A percentile compares a stretch with the other conserved stretches of the same genome.
These are phyloP conservation scores for Fringilla coelebs DNA, from an alignment of 2,797 vertebrate genomes.

Conservation along the genomic window DNA sequence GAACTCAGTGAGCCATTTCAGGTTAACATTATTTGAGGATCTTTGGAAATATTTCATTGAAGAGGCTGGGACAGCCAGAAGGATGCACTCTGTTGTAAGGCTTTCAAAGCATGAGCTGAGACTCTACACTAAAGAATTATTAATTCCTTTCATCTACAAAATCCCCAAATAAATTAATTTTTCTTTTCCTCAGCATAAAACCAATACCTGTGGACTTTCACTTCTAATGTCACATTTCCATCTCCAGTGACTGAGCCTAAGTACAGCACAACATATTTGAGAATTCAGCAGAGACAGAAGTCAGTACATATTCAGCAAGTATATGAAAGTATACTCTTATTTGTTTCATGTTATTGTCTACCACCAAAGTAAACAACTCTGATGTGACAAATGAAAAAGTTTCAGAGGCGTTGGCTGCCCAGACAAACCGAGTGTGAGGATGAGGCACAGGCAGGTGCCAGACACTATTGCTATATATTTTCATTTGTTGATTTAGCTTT, in stretches of 20 bases:
- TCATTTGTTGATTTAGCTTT: background rate
- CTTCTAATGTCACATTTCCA: background rate
- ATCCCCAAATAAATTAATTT: background rate
- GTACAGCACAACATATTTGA: background rate
- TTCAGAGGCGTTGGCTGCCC: background rate
- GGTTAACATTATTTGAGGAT: background rate
- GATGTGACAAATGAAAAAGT: background rate
- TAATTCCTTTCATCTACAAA: background rate
- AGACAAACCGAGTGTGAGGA: background rate
- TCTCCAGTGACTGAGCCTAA: background rate
- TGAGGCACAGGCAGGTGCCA: background rate
- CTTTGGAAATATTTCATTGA: background rate
- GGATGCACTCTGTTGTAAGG: background rate
- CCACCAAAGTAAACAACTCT: background rate
- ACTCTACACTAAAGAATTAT: background rate
- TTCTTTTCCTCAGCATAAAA: conserved; percentile 9
- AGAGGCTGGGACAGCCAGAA: background rate
- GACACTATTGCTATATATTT: background rate
- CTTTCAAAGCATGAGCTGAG: background rate
- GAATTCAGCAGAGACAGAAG: background rate
- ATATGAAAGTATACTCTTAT: background rate
- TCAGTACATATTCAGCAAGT: background rate
- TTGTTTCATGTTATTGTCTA: background rate
- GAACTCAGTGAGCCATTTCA: background rate
- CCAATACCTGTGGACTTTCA: background rate